Percentiles rank a stretch among this genome's conserved stretches.
Evolutionary conservation across 2,888 invertebrate species (phyloP).

Genomic region (Eustalomyia histrio): DNA sequence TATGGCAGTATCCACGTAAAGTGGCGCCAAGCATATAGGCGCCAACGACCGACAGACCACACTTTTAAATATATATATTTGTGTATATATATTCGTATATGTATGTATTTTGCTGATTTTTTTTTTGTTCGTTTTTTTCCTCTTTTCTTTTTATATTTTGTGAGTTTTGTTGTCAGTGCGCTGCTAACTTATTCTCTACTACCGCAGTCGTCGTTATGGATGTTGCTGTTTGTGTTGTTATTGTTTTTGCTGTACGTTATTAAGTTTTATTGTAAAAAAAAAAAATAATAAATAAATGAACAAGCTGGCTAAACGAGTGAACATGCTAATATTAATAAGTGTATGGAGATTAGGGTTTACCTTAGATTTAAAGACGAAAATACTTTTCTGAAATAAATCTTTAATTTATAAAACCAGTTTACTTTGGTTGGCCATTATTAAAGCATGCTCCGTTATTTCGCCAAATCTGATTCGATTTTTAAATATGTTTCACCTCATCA

Average conservation of each 20-base stretch:
- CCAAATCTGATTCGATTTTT: no score
- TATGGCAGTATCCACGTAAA: constrained; percentile 58
- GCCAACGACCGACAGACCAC: constrained; percentile 62
- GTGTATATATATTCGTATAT: neutral
- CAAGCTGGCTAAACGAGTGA: constrained; percentile 20
- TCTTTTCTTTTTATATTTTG: constrained; percentile 20
- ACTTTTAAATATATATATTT: constrained; percentile 30
- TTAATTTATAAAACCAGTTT: no score
- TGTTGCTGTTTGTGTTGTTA: constrained; percentile 22
- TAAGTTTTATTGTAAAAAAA: constrained; percentile 59
- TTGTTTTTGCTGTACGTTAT: constrained; percentile 44
- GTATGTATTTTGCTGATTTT: constrained; percentile 1
- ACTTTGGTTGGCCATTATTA: no score
- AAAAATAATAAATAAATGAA: no score
- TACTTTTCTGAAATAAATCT: no score
- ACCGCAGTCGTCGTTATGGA: constrained; percentile 31
- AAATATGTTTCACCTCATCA: no score
- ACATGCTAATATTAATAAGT: neutral
- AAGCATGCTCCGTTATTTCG: no score
- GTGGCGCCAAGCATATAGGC: constrained; percentile 68
- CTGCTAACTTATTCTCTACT: constrained; percentile 13
- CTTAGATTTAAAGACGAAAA: neutral
- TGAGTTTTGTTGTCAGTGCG: constrained; percentile 20
- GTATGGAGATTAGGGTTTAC: no score
- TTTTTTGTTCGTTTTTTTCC: neutral